Conservation (phyloP, 2,797 vertebrate genomes). For the Rhinella marina region DNA sequence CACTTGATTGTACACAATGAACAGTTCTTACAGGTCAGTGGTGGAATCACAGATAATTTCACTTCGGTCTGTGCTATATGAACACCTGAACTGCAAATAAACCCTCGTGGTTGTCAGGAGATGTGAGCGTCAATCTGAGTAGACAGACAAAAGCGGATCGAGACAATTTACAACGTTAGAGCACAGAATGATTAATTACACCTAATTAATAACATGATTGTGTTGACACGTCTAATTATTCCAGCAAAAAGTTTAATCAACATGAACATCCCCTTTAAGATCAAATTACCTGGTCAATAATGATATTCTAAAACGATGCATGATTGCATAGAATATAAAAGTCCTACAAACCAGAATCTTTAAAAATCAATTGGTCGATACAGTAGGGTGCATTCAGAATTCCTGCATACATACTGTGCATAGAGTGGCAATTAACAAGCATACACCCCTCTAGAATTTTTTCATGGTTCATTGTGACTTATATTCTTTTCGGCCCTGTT, state of each 20-base stretch:
- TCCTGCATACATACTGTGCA: background rate
- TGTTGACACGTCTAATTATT: conserved; percentile 47
- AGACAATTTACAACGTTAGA: conserved; percentile 4
- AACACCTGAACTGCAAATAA: conserved; percentile 6
- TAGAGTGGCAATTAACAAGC: too few species aligned
- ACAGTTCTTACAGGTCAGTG: background rate
- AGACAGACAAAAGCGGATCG: background rate
- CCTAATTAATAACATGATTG: conserved; percentile 36
- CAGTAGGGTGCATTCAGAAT: background rate
- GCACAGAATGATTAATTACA: conserved; percentile 25
- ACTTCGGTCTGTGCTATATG: background rate
- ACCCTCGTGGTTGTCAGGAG: background rate
- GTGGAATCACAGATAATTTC: background rate
- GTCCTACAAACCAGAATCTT: background rate
- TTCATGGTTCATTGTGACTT: too few species aligned
- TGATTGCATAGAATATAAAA: background rate
- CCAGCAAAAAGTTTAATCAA: conserved; percentile 40
- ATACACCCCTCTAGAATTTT: too few species aligned
- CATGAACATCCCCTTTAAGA: conserved; percentile 24
- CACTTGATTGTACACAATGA: background rate
- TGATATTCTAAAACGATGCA: background rate
- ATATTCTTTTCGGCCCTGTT: too few species aligned
- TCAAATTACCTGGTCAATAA: conserved; percentile 7
- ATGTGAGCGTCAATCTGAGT: conserved; percentile 5
- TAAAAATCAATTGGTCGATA: background rate